Evolutionary conservation across 1,140 invertebrate species (phyloP).

Genomic region (Zaprionus vittiger): DNA sequence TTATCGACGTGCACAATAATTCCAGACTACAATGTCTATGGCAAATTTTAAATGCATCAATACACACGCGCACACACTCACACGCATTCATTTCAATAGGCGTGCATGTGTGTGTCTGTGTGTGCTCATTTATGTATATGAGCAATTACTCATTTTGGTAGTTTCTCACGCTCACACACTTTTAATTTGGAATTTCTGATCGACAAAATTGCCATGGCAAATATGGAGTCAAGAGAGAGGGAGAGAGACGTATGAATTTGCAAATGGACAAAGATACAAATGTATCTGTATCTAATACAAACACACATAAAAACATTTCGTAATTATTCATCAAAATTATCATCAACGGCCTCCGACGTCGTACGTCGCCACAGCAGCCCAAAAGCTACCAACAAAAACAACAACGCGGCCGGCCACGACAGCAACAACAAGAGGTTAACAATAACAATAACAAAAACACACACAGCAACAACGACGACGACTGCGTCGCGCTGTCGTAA

Average conservation of each 20-base stretch:
- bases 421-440: constrained; percentile 26
- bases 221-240: constrained; percentile 57
- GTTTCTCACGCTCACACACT: constrained; percentile 62
- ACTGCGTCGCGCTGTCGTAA: constrained; percentile 39
- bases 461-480: constrained; percentile 20
- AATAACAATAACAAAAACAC: constrained; percentile 11
- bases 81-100: background rate
- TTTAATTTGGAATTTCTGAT: constrained; percentile 65
- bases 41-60: constrained; percentile 2
- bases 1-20: constrained; percentile 23
- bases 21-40: constrained; percentile 3
- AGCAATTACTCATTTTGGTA: constrained; percentile 81
- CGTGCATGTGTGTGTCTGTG: constrained; percentile 4
- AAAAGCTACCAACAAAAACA: constrained; percentile 12
- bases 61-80: background rate
- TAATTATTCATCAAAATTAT: constrained; percentile 72
- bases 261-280: constrained; percentile 44
- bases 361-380: constrained; percentile 27
- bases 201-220: constrained; percentile 47
- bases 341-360: constrained; percentile 7
- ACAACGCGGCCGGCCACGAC: constrained; percentile 30
- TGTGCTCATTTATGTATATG: constrained; percentile 51
- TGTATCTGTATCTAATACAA: constrained; percentile 48
- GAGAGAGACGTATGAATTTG: constrained; percentile 26
- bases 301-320: constrained; percentile 54